Percentiles rank a stretch among this genome's conserved stretches.
These are phyloP conservation scores for Antigone vipio DNA, from an alignment of 2,113 vertebrate species.

Conservation along the genomic window DNA sequence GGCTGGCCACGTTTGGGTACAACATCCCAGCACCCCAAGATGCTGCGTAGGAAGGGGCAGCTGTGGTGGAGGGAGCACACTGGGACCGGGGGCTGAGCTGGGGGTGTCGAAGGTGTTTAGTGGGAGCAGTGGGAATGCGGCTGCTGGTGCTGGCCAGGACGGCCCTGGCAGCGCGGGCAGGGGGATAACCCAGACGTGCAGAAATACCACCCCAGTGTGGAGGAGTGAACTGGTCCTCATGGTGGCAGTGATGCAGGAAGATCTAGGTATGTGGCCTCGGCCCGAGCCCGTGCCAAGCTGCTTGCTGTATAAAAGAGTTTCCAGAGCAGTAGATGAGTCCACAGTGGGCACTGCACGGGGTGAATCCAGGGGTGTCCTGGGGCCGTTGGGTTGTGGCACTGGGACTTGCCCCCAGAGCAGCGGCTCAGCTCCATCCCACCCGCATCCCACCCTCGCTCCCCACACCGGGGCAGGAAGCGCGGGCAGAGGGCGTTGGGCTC, in stretches of 20 bases:
- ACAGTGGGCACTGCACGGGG: accelerated
- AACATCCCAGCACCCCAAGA: neutral
- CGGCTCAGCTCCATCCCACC: neutral
- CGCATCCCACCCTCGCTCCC: neutral
- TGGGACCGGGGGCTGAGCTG: neutral
- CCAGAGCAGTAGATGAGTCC: neutral
- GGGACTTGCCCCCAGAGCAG: neutral
- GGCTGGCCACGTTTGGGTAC: neutral
- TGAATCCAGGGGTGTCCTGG: neutral
- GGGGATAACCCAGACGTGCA: neutral
- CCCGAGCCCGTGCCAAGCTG: accelerated
- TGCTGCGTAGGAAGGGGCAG: neutral
- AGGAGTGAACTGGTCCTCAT: accelerated
- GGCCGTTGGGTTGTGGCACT: neutral
- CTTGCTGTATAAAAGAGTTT: neutral
- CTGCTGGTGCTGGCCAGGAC: neutral
- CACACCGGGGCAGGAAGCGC: neutral
- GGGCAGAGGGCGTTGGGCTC: neutral
- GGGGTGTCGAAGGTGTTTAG: neutral
- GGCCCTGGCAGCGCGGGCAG: neutral
- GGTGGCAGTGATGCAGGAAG: neutral
- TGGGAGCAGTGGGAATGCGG: neutral
- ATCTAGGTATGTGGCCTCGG: accelerated
- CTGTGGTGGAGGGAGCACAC: neutral
- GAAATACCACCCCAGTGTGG: accelerated